A percentile compares a stretch with the other conserved stretches of the same genome.
Conservation (phyloP, 2,888 invertebrate species). For the Bursaphelenchus okinawaensis region DNA sequence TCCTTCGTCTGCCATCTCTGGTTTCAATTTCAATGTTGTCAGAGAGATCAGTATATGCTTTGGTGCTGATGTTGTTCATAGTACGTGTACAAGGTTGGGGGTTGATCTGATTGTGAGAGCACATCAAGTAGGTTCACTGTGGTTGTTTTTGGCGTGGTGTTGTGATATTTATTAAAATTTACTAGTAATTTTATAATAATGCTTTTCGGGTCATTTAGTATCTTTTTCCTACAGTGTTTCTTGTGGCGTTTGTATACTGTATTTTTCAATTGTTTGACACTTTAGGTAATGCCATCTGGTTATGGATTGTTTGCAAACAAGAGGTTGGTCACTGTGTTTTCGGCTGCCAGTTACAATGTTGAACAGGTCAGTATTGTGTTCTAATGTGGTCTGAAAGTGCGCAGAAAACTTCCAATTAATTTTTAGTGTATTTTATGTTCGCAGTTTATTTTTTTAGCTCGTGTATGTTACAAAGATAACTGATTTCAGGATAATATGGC, state of each 20-base stretch:
- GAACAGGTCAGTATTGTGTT: constrained; percentile 22
- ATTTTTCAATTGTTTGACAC: no score
- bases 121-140: constrained; percentile 15
- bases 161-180: no score
- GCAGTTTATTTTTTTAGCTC: no score
- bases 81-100: constrained; percentile 17
- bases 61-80: constrained; percentile 22
- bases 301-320: constrained; percentile 28
- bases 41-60: constrained; percentile 21
- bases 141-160: no score
- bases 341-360: constrained; percentile 23
- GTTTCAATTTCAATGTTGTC: constrained; percentile 19
- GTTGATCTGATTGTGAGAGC: constrained; percentile 27
- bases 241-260: no score
- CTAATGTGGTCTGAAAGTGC: no score
- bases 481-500: no score
- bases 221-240: no score
- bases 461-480: no score
- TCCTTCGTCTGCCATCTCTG: constrained; percentile 12
- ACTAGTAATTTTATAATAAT: no score
- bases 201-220: neutral
- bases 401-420: no score
- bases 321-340: constrained; percentile 24
- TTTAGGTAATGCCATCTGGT: constrained; percentile 27
- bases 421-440: no score